phyloP scores from a whole-genome alignment of 2,888 invertebrate genomes.

The Netelia melanura region DNA sequence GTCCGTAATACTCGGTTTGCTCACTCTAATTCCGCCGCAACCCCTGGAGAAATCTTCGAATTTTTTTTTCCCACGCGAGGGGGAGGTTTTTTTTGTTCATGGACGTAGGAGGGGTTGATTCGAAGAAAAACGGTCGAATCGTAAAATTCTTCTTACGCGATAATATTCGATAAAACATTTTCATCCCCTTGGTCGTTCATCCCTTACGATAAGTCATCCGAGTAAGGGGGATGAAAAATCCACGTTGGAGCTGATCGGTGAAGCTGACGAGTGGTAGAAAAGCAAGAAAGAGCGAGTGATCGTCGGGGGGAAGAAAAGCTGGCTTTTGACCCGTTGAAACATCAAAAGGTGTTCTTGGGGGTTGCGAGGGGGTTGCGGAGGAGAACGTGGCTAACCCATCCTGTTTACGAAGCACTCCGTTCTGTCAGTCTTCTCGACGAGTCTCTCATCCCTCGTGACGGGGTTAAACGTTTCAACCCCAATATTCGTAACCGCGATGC shows the following conservation, averaged over 20 bases:
- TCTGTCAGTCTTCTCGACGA: constrained; percentile 23
- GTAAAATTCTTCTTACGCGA: no score
- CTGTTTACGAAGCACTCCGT: constrained; percentile 62
- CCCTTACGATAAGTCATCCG: no score
- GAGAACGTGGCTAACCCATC: constrained; percentile 18
- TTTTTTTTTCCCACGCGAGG: neutral
- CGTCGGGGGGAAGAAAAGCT: neutral
- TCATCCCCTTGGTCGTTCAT: no score
- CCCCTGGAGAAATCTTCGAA: neutral
- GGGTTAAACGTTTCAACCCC: constrained; percentile 12
- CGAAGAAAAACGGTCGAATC: no score
- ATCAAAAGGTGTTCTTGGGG: constrained; percentile 22
- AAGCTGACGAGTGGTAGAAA: constrained; percentile 3
- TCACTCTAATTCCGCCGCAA: neutral
- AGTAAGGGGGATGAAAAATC: no score
- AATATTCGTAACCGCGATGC: constrained; percentile 13
- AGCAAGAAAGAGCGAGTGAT: neutral
- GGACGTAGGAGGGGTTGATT: no score
- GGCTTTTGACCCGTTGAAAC: constrained; percentile 32
- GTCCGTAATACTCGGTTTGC: neutral
- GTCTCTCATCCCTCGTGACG: constrained; percentile 17
- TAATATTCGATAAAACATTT: no score
- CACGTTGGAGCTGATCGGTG: neutral
- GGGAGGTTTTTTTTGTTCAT: no score
- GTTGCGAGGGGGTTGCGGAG: neutral